Evolutionary conservation across 2,888 invertebrate genomes (phyloP).

Genomic region (Creontiades dilutus): DNA sequence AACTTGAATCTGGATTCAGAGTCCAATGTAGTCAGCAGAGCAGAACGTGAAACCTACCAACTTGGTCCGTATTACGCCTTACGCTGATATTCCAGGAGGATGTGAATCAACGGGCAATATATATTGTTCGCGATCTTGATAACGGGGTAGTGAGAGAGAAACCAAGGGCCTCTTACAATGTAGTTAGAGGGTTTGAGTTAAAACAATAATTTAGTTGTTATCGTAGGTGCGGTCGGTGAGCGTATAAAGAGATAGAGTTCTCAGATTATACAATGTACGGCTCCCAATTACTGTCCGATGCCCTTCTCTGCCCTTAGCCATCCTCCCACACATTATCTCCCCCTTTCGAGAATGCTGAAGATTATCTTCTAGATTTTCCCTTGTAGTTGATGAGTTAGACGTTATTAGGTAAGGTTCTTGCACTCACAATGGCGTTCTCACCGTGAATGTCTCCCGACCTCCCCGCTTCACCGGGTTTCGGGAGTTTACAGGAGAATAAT

Average conservation of each 20-base stretch:
- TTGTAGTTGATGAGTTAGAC: slow-evolving; percentile 57
- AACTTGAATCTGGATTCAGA: neutral
- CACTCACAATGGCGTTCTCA: neutral
- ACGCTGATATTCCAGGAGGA: slow-evolving; percentile 38
- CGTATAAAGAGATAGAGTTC: slow-evolving; percentile 70
- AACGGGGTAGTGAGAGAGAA: slow-evolving; percentile 6
- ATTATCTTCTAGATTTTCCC: slow-evolving; percentile 55
- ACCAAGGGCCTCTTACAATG: slow-evolving; percentile 38
- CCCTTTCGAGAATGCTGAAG: slow-evolving; percentile 48
- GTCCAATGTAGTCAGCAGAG: neutral
- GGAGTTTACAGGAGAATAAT: slow-evolving; percentile 5
- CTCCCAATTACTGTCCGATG: slow-evolving; percentile 69
- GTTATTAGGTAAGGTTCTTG: slow-evolving; percentile 21
- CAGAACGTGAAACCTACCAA: neutral
- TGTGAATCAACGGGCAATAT: slow-evolving; percentile 51
- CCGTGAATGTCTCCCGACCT: slow-evolving; percentile 7
- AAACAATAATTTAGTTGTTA: slow-evolving; percentile 71
- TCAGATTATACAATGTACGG: slow-evolving; percentile 66
- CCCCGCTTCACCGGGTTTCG: neutral
- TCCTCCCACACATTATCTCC: slow-evolving; percentile 11
- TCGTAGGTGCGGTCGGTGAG: slow-evolving; percentile 70
- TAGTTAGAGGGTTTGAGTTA: slow-evolving; percentile 62
- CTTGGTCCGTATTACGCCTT: slow-evolving; percentile 41
- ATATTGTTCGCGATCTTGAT: slow-evolving; percentile 60
- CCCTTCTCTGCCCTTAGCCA: slow-evolving; percentile 7